phyloP scores from a whole-genome alignment of 2,113 vertebrate species.

The Petromus typicus region DNA sequence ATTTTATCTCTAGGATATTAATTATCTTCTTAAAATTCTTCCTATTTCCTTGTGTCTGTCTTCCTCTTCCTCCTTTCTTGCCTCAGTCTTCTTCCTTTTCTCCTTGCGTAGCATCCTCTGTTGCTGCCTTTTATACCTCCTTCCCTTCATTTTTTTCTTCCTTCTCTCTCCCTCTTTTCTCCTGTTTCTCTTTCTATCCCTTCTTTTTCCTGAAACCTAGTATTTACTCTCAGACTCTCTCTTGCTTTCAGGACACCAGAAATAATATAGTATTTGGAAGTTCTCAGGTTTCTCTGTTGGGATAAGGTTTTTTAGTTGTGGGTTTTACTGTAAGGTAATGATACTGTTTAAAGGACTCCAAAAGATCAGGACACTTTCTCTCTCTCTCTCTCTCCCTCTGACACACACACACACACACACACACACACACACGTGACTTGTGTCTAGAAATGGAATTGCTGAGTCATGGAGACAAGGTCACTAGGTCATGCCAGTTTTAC shows the following conservation, averaged over 20 bases:
- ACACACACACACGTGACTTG: not conserved
- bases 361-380: not conserved
- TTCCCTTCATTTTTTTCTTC: not conserved
- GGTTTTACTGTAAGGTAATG: not conserved
- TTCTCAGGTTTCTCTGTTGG: too few species aligned
- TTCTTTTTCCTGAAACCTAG: not conserved
- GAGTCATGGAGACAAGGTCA: not conserved
- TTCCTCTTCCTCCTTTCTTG: not conserved
- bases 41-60: not conserved
- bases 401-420: too few species aligned
- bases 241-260: not conserved
- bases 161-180: not conserved
- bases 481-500: not conserved
- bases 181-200: not conserved
- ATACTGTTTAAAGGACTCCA: not conserved
- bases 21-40: not conserved
- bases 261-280: not conserved
- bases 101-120: not conserved
- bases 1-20: not conserved
- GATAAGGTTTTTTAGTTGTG: too few species aligned
- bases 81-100: too few species aligned
- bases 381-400: too few species aligned
- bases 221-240: not conserved
- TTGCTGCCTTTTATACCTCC: not conserved
- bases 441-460: not conserved